Evolutionary conservation across 2,888 invertebrate species (phyloP).

Genomic region (Agrochola lota): DNA sequence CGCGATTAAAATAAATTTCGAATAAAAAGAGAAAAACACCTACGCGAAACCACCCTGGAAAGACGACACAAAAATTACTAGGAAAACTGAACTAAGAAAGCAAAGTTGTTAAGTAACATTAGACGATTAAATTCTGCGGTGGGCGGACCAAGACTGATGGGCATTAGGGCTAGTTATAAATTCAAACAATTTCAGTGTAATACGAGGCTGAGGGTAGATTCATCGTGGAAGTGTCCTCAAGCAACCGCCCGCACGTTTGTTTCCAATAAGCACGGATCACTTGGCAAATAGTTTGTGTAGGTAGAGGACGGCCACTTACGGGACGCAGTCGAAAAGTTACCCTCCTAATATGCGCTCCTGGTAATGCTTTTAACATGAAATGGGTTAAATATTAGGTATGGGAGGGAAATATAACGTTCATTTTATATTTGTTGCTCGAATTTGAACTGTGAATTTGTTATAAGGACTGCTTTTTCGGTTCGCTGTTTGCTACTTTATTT

Average conservation of each 20-base stretch:
- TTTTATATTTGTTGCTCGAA: conserved; percentile 20
- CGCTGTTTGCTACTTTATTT: conserved; percentile 8
- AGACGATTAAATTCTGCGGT: conserved; percentile 41
- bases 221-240: conserved; percentile 41
- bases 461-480: conserved; percentile 13
- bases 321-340: conserved; percentile 44
- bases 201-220: conserved; percentile 29
- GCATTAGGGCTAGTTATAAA: conserved; percentile 43
- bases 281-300: conserved; percentile 64
- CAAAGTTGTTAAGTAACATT: conserved; percentile 45
- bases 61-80: conserved; percentile 28
- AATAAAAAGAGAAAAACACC: conserved; percentile 19
- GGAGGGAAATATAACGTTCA: neutral
- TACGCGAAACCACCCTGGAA: conserved; percentile 11
- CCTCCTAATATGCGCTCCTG: conserved; percentile 30
- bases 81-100: conserved; percentile 19
- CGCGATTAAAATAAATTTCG: conserved; percentile 33
- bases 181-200: conserved; percentile 51
- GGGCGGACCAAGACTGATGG: conserved; percentile 46
- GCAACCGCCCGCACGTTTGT: conserved; percentile 50
- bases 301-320: conserved; percentile 44
- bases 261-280: conserved; percentile 64
- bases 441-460: conserved; percentile 13
- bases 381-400: conserved; percentile 9
- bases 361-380: conserved; percentile 27